phyloP scores from a whole-genome alignment of 2,113 vertebrate species.

The Sphyrna mokarran region DNA sequence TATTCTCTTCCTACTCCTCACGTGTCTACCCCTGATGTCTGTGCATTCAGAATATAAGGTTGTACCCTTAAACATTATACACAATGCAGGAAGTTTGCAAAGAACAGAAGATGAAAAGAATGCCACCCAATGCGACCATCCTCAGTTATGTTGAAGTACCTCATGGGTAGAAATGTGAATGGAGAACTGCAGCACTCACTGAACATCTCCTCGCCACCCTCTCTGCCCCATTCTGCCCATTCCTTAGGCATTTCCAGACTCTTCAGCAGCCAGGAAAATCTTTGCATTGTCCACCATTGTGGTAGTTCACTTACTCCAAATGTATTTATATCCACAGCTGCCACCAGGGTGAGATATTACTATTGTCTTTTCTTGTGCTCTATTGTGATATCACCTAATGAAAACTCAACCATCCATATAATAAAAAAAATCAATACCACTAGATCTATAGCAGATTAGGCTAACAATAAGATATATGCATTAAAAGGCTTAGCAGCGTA shows the following conservation, averaged over 20 bases:
- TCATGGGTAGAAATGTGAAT: not conserved
- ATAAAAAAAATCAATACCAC: not conserved
- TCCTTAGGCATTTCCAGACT: not conserved
- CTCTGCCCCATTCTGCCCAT: no score
- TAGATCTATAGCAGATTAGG: constrained; percentile 7
- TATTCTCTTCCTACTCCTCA: no score
- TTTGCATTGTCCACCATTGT: not conserved
- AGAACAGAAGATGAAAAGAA: not conserved
- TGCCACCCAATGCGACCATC: not conserved
- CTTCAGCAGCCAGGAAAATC: not conserved
- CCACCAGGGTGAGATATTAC: no score
- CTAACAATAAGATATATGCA: not conserved
- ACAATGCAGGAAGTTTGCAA: not conserved
- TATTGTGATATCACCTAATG: not conserved
- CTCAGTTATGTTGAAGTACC: not conserved
- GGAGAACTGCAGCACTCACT: not conserved
- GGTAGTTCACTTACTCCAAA: not conserved
- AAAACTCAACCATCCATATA: constrained; percentile 14
- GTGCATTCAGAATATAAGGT: not conserved
- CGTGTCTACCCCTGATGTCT: not conserved
- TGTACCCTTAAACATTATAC: not conserved
- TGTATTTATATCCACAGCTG: not conserved
- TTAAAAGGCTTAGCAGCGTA: not conserved
- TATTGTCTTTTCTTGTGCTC: not conserved
- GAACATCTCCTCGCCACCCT: not conserved